Evolutionary conservation across 2,113 vertebrate species (phyloP).

Genomic region (Albula glossodonta): DNA sequence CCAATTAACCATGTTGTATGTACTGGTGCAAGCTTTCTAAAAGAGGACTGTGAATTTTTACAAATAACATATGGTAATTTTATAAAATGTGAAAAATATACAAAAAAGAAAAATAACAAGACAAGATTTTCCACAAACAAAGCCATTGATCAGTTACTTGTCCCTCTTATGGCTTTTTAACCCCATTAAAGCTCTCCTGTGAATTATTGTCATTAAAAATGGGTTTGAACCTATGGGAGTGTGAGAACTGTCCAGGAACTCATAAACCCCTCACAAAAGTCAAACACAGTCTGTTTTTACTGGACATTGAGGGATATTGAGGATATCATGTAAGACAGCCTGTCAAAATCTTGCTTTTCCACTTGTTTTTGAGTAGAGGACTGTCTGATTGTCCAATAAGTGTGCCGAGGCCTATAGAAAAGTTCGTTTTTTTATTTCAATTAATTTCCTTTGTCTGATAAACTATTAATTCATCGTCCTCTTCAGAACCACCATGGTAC

Average conservation of each 20-base stretch:
- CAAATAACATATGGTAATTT: background rate
- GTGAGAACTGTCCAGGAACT: background rate
- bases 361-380: background rate
- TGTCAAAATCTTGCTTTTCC: background rate
- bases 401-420: background rate
- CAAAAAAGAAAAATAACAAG: background rate
- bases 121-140: background rate
- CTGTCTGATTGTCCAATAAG: conserved; percentile 38
- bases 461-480: background rate
- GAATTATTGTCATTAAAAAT: background rate
- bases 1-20: background rate
- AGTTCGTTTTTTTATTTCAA: background rate
- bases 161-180: conserved; percentile 18
- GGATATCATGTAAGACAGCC: background rate
- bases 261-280: background rate
- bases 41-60: background rate
- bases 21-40: background rate
- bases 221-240: background rate
- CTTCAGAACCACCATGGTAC: background rate
- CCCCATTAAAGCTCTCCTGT: conserved; percentile 26
- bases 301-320: background rate
- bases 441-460: background rate
- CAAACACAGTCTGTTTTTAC: background rate
- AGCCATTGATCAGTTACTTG: conserved; percentile 2
- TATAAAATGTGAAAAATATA: background rate